Conservation (phyloP, 2,113 vertebrate species). For the Zosterops borbonicus region DNA sequence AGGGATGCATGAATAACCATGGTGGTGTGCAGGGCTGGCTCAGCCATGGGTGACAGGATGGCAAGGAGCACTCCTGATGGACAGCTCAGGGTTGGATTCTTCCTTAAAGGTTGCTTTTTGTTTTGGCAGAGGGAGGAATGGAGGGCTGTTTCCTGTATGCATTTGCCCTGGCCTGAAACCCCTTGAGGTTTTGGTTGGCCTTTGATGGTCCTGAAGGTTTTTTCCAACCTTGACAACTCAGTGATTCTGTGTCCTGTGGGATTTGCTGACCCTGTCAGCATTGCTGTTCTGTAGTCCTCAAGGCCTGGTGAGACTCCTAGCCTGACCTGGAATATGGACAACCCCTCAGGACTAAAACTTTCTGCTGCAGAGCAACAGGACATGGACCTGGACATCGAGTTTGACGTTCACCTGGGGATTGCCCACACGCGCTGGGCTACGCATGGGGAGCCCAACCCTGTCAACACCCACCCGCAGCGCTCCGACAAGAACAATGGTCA, state of each 20-base stretch:
- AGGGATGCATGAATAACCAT: background rate
- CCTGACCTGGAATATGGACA: accelerated
- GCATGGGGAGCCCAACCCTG: slow-evolving; percentile 88
- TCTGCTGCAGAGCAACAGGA: slow-evolving; percentile 86
- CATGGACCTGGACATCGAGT: slow-evolving; percentile 92
- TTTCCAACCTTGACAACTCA: background rate
- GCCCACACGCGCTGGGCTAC: slow-evolving; percentile 98
- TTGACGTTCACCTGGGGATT: slow-evolving; percentile 94
- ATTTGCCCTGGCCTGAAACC: background rate
- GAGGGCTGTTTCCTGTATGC: background rate
- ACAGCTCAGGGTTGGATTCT: background rate
- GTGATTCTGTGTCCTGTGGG: background rate
- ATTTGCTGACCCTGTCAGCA: background rate
- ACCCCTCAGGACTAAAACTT: background rate
- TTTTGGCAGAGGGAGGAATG: background rate
- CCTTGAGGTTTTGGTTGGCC: background rate
- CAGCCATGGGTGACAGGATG: background rate
- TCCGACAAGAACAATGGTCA: slow-evolving; percentile 94
- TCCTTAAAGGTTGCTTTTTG: background rate
- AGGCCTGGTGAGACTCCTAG: background rate
- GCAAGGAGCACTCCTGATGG: background rate
- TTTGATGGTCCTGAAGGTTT: background rate
- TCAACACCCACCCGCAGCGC: slow-evolving; percentile 96
- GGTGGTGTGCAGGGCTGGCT: background rate
- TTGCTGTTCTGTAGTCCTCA: accelerated